phyloP scores from a whole-genome alignment of 2,797 vertebrate genomes.

The Chelidonichthys spinosus region DNA sequence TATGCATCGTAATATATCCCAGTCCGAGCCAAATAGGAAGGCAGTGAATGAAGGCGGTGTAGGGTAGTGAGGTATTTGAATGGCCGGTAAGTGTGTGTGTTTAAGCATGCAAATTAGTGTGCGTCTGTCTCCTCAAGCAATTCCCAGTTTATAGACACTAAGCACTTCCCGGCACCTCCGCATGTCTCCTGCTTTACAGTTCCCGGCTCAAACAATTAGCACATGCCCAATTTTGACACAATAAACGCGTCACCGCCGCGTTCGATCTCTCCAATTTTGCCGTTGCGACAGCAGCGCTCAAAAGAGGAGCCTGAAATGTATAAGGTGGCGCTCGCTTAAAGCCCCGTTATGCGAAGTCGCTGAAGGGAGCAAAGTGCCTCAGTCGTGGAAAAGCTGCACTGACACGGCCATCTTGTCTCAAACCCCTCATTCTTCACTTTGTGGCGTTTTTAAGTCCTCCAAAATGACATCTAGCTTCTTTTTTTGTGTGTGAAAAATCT shows the following conservation, averaged over 20 bases:
- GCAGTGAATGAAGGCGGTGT: slow-evolving; percentile 65
- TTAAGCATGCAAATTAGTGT: neutral
- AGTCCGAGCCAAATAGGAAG: slow-evolving; percentile 67
- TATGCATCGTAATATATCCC: slow-evolving; percentile 4
- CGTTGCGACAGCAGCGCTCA: slow-evolving; percentile 64
- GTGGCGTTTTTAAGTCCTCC: slow-evolving; percentile 19
- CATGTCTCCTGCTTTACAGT: slow-evolving; percentile 63
- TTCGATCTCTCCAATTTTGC: slow-evolving; percentile 90
- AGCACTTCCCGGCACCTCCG: slow-evolving; percentile 74
- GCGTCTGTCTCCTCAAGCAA: slow-evolving; percentile 65
- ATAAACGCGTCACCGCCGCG: slow-evolving; percentile 82
- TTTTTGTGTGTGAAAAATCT: neutral
- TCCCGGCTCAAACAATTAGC: slow-evolving; percentile 73
- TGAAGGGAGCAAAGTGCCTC: slow-evolving; percentile 57
- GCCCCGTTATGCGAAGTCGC: slow-evolving; percentile 49
- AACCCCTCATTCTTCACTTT: slow-evolving; percentile 15
- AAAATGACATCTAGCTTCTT: slow-evolving; percentile 10
- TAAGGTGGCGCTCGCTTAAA: slow-evolving; percentile 51
- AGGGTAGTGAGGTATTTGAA: slow-evolving; percentile 64
- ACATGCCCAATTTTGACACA: slow-evolving; percentile 84
- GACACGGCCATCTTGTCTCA: slow-evolving; percentile 46
- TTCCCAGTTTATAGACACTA: slow-evolving; percentile 66
- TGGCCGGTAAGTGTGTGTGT: slow-evolving; percentile 61
- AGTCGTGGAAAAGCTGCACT: slow-evolving; percentile 41
- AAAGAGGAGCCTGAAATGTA: slow-evolving; percentile 65